These are phyloP conservation scores for Oryzias javanicus DNA, from an alignment of 2,113 vertebrate genomes.

Conservation along the genomic window DNA sequence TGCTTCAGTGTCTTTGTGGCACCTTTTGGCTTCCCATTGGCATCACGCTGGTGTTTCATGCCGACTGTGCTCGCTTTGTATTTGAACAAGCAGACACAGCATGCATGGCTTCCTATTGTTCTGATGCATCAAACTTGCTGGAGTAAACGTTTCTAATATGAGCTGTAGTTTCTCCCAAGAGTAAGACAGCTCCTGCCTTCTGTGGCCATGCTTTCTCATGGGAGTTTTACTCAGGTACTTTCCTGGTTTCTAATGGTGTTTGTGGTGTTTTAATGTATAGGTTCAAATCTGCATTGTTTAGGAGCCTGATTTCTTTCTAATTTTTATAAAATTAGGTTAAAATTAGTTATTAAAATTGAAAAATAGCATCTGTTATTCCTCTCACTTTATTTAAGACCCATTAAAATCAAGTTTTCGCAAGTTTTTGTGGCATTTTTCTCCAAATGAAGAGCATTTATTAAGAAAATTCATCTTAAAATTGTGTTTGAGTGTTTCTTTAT, in stretches of 20 bases:
- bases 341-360: neutral
- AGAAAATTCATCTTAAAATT: too few species aligned
- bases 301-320: neutral
- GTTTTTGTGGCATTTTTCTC: too few species aligned
- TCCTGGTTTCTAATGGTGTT: constrained; percentile 45
- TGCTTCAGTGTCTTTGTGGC: constrained; percentile 10
- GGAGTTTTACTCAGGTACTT: constrained; percentile 80
- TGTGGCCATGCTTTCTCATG: constrained; percentile 80
- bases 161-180: constrained; percentile 80
- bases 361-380: neutral
- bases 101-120: constrained; percentile 57
- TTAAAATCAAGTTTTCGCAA: neutral
- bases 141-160: constrained; percentile 69
- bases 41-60: constrained; percentile 11
- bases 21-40: constrained; percentile 11
- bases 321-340: neutral
- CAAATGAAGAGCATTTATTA: too few species aligned
- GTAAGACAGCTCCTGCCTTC: constrained; percentile 71
- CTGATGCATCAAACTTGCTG: constrained; percentile 30
- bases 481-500: too few species aligned
- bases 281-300: neutral
- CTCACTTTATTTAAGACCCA: neutral
- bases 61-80: constrained; percentile 12
- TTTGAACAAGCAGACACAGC: constrained; percentile 11
- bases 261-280: constrained; percentile 27